Evolutionary conservation across 2,113 vertebrate species (phyloP).

Genomic region (Zonotrichia leucophrys): DNA sequence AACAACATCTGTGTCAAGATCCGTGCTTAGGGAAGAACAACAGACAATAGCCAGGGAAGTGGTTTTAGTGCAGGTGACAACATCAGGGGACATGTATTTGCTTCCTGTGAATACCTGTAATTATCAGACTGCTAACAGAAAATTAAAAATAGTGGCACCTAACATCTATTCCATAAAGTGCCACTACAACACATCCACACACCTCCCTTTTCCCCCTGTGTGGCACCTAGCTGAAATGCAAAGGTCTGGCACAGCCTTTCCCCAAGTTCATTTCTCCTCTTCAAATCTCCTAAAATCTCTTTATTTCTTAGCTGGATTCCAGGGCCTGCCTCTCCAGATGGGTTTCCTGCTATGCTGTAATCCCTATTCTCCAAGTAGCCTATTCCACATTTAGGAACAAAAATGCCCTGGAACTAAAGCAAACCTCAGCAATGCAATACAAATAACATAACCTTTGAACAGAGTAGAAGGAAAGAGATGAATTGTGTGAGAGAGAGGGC

Average conservation of each 20-base stretch:
- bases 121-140: neutral
- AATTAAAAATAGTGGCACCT: neutral
- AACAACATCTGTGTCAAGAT: neutral
- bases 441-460: neutral
- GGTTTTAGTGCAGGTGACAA: neutral
- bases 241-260: neutral
- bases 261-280: neutral
- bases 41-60: neutral
- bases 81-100: neutral
- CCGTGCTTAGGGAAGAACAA: neutral
- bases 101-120: neutral
- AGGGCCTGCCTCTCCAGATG: neutral
- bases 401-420: neutral
- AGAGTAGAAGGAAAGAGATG: neutral
- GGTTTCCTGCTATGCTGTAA: neutral
- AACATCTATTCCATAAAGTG: neutral
- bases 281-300: neutral
- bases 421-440: neutral
- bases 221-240: neutral
- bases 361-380: neutral
- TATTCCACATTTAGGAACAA: accelerated
- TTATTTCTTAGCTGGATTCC: neutral
- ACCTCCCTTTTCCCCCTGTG: neutral
- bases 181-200: neutral
- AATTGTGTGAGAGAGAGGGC: neutral